Base-by-base conservation (phyloP, 2,888 invertebrate species). In the Nephrocerus scutellatus region DNA sequence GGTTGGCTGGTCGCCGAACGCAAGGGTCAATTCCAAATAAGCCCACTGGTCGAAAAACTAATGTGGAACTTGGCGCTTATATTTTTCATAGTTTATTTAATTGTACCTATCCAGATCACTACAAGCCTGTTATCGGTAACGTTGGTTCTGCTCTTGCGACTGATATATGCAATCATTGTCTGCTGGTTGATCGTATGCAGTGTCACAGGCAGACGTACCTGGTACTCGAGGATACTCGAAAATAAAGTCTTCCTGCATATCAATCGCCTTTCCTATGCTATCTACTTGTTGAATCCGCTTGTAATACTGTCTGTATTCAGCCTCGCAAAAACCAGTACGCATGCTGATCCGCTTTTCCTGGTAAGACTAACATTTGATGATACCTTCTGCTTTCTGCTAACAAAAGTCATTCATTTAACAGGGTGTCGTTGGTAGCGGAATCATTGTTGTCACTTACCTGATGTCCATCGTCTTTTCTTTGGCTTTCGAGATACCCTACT, bases 101-200 rank as follows among this genome's bases (percentile, higher is more conserved):
- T n/a, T n/a, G 39, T 51, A 2, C 63, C 65, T 48, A 61, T 68
- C 9, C 63, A 63, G 34, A 66, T 66, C 3, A 67, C 68, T 0
- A 44, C 62, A 5, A 55, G 59, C 3, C 62, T 70, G 20, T 62
- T 72, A 39, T 66, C 74, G 6, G 70, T 74, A 1, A 44, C 74
- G 8, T 68, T 77, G 39, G 70, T 72, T 25, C 72, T 72, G 1
- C 40, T 74, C 6, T 70, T 74, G 4, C 69, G 76, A 28, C 64
- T 74, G 1, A 56, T 69, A 13, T 77, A 77, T 71, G 73, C 72
- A 3, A 40, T 74, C 15, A 72, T 74, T 5, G 55, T 77, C 5
- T 71, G 72, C 24, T 78, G 77, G 77, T 56, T 76, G 47, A 59
- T 75, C 19, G 59, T 74, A 10, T 75, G 75, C 28, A 76, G 76